Conservation (phyloP, 2,113 vertebrate species). For the Phyllopteryx taeniolatus region DNA sequence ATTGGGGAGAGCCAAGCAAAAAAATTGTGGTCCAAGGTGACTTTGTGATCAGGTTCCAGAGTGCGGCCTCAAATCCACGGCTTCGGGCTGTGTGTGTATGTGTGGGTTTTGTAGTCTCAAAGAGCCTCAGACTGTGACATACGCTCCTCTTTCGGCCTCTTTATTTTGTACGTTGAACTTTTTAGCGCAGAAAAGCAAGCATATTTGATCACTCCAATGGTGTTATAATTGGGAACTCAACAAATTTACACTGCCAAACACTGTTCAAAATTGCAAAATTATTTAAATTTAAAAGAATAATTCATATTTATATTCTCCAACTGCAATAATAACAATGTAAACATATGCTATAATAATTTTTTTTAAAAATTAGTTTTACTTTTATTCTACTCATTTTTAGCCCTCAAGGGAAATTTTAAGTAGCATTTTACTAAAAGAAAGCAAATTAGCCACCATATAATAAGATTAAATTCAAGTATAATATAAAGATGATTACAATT, state of each 20-base stretch:
- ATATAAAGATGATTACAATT: too few species aligned
- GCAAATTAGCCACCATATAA: too few species aligned
- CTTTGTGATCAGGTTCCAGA: conserved; percentile 78
- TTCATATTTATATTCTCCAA: neutral
- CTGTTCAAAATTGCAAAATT: neutral
- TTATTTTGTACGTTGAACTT: neutral
- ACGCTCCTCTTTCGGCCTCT: conserved; percentile 29
- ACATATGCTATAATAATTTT: neutral
- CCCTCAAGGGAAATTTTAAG: too few species aligned
- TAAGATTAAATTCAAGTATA: too few species aligned
- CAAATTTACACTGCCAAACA: neutral
- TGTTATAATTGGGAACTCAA: neutral
- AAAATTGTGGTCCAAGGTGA: conserved; percentile 76
- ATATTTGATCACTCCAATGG: neutral
- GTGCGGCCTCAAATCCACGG: conserved; percentile 72
- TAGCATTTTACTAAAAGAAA: too few species aligned
- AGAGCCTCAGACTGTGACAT: conserved; percentile 30
- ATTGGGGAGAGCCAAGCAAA: conserved; percentile 65
- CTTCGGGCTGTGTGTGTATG: conserved; percentile 56
- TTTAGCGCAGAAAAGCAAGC: neutral
- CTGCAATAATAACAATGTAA: neutral
- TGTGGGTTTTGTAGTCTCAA: conserved; percentile 28
- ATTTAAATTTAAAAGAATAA: neutral
- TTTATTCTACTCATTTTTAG: too few species aligned
- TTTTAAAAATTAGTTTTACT: too few species aligned